Evolutionary conservation across 2,113 vertebrate genomes (phyloP), one percentile per base, ranked within the genome.

Genomic region (Rousettus leschenaultii): DNA sequence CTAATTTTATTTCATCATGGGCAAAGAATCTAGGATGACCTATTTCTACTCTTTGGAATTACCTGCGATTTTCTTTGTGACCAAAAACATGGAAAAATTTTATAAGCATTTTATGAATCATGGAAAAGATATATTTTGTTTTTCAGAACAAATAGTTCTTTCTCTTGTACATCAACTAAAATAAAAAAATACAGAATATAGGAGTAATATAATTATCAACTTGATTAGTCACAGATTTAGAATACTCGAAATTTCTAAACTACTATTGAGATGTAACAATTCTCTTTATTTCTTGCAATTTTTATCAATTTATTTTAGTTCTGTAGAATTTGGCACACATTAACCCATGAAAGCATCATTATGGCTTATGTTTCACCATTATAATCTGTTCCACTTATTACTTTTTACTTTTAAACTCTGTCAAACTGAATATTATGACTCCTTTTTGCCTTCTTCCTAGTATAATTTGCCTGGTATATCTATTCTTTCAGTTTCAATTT

Each of bases 291-390:
- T 21, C 70, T 87, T 77, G 21, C 6, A 89, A 83, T 59, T 93
- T 74, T 85, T 74, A 51, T 68, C 18, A 63, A 75, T 96, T 48
- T 70, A 89, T 71, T 92, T 97, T 57, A 92, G 40, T 77, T 80
- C 40, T 57, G 9, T 45, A n/a, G 94, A 70, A 70, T 70, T 48
- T 88, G 51, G 21, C 40, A 51, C 19, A 77, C 28, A 71, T 33
- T 83, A 21, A 40, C 59, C 71, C 30, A 21, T 92, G 86, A 45
- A 6, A 89, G 65, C 26, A 85, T 55, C 18, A 75, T 35, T 74
- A 59, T 45, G 13, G 40, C 24, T 89, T 86, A 68, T 57, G 12
- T 0, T 84, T 74, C 22, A 45, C 26, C 38, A 92, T 80, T 83
- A 83, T 22, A 86, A 75, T 83, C 55, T 95, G 22, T 57, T 45